Evolutionary conservation across 2,888 invertebrate genomes (phyloP).

Genomic region (Troides oblongomaculatus): DNA sequence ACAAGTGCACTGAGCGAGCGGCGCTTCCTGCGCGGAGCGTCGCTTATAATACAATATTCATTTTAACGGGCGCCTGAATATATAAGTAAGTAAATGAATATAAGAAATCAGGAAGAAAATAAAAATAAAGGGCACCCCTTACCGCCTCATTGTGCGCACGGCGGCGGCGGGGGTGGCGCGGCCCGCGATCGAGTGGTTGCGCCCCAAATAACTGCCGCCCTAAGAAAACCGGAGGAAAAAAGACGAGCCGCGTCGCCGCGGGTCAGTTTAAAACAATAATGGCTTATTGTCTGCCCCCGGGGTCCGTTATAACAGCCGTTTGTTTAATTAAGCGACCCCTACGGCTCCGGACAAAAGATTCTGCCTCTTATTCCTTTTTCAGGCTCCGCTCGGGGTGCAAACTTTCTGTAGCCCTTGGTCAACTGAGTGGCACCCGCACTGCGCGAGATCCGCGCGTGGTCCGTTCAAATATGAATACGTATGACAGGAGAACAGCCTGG

Average conservation of each 20-base stretch:
- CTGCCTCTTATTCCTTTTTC: conserved; percentile 39
- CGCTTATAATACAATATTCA: too few species aligned
- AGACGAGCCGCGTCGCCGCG: conserved; percentile 37
- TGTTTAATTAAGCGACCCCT: conserved; percentile 56
- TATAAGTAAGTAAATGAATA: too few species aligned
- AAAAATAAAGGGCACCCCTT: background rate
- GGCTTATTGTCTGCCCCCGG: conserved; percentile 44
- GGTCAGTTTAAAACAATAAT: conserved; percentile 42
- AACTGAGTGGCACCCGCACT: conserved; percentile 24
- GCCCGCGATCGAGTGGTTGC: background rate
- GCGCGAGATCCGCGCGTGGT: background rate
- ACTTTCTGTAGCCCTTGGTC: conserved; percentile 21
- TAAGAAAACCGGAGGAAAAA: conserved; percentile 36
- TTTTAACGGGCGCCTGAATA: too few species aligned
- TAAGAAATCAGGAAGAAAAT: too few species aligned
- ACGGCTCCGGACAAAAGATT: conserved; percentile 46
- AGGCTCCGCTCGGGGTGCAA: conserved; percentile 22
- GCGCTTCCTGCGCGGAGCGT: too few species aligned
- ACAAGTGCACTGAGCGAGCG: too few species aligned
- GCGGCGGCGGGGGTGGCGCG: background rate
- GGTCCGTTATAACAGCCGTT: conserved; percentile 54
- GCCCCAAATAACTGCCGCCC: conserved; percentile 21
- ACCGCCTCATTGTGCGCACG: conserved; percentile 24
- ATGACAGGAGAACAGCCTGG: background rate
- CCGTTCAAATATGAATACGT: background rate